A percentile compares a stretch with the other conserved stretches of the same genome.
Conservation (phyloP, 2,797 vertebrate genomes). For the Spondyliosoma cantharus region DNA sequence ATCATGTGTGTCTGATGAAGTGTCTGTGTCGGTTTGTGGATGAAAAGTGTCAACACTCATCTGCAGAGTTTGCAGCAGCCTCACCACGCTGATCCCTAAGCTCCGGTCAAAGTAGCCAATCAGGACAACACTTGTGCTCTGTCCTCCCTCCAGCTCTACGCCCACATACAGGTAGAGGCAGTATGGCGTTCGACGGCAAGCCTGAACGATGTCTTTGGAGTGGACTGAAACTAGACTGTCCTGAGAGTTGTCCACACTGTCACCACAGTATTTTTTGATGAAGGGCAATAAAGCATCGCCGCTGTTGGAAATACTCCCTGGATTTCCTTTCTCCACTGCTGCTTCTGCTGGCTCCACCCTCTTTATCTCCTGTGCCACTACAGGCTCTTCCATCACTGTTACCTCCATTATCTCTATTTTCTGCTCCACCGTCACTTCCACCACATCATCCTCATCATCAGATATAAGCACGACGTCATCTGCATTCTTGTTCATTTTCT, state of each 20-base stretch:
- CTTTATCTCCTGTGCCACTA: fast-evolving
- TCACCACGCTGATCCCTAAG: constrained; percentile 57
- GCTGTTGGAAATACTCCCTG: too few relatives aligned
- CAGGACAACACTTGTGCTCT: constrained; percentile 64
- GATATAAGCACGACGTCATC: constrained; percentile 47
- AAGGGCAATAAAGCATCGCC: constrained; percentile 12
- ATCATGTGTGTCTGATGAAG: fast-evolving
- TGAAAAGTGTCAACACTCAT: constrained; percentile 23
- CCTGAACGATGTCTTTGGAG: constrained; percentile 42
- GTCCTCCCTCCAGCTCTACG: constrained; percentile 57
- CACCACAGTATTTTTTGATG: constrained; percentile 25
- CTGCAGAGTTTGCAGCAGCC: constrained; percentile 68
- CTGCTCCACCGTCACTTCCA: not conserved
- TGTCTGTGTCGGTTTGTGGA: fast-evolving
- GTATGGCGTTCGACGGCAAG: constrained; percentile 69
- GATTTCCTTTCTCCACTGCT: not conserved
- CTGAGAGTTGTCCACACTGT: not conserved
- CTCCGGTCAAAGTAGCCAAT: constrained; percentile 74
- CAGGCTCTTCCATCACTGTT: not conserved
- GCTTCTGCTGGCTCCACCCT: not conserved
- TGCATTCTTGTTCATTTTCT: not conserved
- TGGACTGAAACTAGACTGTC: not conserved
- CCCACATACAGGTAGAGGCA: constrained; percentile 79
- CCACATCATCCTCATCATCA: constrained; percentile 52
- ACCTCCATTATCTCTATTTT: not conserved